A percentile compares a stretch with the other conserved stretches of the same genome.
Evolutionary conservation across 1,140 invertebrate species (phyloP).

Genomic region (Drosophila navojoa): DNA sequence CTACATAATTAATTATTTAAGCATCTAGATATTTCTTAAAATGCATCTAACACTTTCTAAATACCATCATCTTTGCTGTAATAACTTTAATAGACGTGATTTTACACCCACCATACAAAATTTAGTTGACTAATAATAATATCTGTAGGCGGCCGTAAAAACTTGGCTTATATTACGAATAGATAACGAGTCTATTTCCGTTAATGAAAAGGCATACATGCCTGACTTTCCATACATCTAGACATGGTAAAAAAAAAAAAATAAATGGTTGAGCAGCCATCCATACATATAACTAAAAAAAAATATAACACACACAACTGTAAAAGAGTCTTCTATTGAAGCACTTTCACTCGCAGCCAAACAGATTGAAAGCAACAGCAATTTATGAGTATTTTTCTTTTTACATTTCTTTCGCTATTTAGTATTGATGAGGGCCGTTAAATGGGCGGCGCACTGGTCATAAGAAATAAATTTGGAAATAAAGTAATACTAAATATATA

Average conservation of each 20-base stretch:
- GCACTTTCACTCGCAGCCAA: slow-evolving; percentile 63
- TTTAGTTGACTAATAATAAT: background rate
- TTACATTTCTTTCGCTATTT: slow-evolving; percentile 48
- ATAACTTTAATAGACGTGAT: background rate
- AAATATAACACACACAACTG: slow-evolving; percentile 28
- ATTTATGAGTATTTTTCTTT: slow-evolving; percentile 37
- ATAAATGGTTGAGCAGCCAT: slow-evolving; percentile 43
- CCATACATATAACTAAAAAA: slow-evolving; percentile 33
- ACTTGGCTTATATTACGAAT: slow-evolving; percentile 17
- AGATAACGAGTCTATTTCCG: slow-evolving; percentile 17
- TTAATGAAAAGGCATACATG: slow-evolving; percentile 11
- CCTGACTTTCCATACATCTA: slow-evolving; percentile 29
- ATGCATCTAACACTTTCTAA: too few relatives aligned
- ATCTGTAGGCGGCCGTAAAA: slow-evolving; percentile 22
- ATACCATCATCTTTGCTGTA: background rate
- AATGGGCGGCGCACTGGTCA: slow-evolving; percentile 36
- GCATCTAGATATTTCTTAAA: background rate
- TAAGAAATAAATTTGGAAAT: slow-evolving; percentile 14
- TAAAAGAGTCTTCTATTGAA: slow-evolving; percentile 44
- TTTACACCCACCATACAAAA: slow-evolving; percentile 7
- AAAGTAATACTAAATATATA: slow-evolving; percentile 24
- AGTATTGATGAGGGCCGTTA: slow-evolving; percentile 57
- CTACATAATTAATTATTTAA: background rate
- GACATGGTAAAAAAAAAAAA: slow-evolving; percentile 46
- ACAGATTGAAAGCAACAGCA: slow-evolving; percentile 71